A percentile compares a stretch with the other conserved stretches of the same genome.
Conservation (phyloP, 1,140 invertebrate species). For the Thalassaphorura encarpata region DNA sequence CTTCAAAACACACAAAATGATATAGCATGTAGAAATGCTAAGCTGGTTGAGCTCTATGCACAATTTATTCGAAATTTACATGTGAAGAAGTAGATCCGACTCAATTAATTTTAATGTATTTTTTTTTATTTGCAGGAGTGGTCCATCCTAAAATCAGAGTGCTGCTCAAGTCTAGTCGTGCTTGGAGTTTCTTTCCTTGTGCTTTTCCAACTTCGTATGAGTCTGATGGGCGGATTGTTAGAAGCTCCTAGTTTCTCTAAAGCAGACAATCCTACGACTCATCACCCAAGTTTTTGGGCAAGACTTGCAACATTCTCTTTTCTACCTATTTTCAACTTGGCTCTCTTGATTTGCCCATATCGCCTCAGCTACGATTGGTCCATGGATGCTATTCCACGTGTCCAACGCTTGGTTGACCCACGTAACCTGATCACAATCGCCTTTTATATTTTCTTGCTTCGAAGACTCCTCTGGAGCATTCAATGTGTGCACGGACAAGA, state of each 20-base stretch:
- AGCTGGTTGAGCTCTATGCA: too few species aligned
- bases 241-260: conserved; percentile 64
- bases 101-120: background rate
- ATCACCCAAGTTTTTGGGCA: conserved; percentile 52
- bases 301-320: conserved; percentile 75
- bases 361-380: conserved; percentile 90
- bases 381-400: conserved; percentile 80
- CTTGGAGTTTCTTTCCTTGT: conserved; percentile 47
- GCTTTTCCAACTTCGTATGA: conserved; percentile 51
- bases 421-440: conserved; percentile 59
- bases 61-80: too few species aligned
- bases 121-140: conserved; percentile 42
- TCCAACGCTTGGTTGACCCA: conserved; percentile 58
- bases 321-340: conserved; percentile 74
- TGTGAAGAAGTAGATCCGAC: too few species aligned
- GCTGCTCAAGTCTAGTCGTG: conserved; percentile 47
- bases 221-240: conserved; percentile 47
- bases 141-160: conserved; percentile 17
- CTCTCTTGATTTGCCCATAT: conserved; percentile 67
- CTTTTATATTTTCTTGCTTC: conserved; percentile 48
- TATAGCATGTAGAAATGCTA: too few species aligned
- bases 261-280: conserved; percentile 81
- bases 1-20: too few species aligned
- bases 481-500: too few species aligned
- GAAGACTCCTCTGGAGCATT: conserved; percentile 16